Evolutionary conservation across 2,797 vertebrate species (phyloP), one percentile per base, ranked within the genome.

Genomic region (Onychomys torridus): DNA sequence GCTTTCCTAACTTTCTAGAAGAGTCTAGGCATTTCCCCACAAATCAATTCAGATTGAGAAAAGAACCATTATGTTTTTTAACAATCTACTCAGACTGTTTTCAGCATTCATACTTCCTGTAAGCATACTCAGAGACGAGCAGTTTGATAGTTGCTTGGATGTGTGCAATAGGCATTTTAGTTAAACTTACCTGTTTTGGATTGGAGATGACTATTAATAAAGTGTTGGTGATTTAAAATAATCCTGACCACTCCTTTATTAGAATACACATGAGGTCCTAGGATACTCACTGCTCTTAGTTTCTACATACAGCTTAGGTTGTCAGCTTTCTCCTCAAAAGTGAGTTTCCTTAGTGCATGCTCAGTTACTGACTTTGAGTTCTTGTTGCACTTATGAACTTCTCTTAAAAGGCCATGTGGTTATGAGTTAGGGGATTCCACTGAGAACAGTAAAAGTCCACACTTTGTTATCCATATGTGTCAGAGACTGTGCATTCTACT

Each of bases 181-280:
- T 83, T 88, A 84, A 88, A 82, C 78, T 77, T 79, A 92, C 46
- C 59, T 92, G 34, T 67, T 85, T 94, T 95, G 92, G 87, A 23
- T 69, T 79, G 37, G 61, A 75, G 61, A 29, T 89, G 59, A 77
- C 16, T 92, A 0, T 89, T 90, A 49, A 16, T 83, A 89, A 79
- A 34, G 71, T 90, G 57, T 78, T 92, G 61, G 77, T 69, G 14
- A 59, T 77, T 88, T 12, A 79, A 86, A 67, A 65, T 13, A n/a
- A 83, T 55, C 23, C 61, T 82, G 89, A 75, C 25, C 4, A 14
- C 43, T 76, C 32, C 16, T 81, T 32, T 23, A 61, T 92, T 27
- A 63, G 55, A 81, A 88, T 67, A 57, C 57, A 49, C 1, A 37
- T n/a, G 69, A 96, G 40, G 65, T 23, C 32, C 5, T 52, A 49